These are phyloP conservation scores for Alca torda DNA, from an alignment of 2,797 vertebrate species.

Conservation along the genomic window DNA sequence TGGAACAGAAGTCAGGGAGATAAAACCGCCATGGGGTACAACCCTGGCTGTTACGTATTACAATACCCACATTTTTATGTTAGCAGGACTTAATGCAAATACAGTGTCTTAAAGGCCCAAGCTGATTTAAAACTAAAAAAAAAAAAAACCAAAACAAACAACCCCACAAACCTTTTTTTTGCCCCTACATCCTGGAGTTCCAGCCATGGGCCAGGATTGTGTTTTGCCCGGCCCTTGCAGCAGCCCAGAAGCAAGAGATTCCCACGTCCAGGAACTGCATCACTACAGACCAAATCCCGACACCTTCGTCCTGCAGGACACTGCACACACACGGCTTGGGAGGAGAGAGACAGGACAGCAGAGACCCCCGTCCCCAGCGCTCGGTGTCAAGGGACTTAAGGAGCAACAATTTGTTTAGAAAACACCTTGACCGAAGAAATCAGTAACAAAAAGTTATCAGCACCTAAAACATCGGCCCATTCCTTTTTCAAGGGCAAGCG, in stretches of 20 bases:
- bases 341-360: no score
- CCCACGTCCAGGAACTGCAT: neutral
- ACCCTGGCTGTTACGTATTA: rapidly evolving
- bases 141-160: neutral
- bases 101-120: neutral
- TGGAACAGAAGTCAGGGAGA: neutral
- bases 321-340: rapidly evolving
- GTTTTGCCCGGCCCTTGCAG: neutral
- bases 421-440: neutral
- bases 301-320: neutral
- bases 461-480: neutral
- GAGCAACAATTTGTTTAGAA: neutral
- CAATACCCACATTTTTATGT: rapidly evolving
- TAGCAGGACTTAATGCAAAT: neutral
- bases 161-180: neutral
- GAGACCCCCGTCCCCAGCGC: rapidly evolving
- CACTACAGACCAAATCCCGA: rapidly evolving
- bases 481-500: neutral
- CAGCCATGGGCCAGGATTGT: rapidly evolving
- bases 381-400: rapidly evolving
- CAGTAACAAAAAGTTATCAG: neutral
- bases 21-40: rapidly evolving
- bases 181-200: rapidly evolving
- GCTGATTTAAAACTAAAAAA: neutral
- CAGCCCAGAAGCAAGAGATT: neutral